Base-by-base conservation (phyloP, 2,888 invertebrate genomes). In the Drosophila mulleri region DNA sequence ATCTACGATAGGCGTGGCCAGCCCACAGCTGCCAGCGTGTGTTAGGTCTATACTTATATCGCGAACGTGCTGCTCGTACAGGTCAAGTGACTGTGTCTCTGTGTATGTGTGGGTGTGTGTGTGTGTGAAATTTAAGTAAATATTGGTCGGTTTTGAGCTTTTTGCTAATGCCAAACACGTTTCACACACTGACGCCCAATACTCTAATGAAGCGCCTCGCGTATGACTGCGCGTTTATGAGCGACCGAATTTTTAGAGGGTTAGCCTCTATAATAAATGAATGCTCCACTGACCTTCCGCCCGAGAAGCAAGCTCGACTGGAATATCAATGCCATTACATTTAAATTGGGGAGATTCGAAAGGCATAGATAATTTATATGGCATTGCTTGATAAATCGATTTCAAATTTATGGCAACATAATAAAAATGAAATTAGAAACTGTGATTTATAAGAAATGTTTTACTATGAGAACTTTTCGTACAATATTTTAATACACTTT, bases 111-210 rank as follows among this genome's bases (percentile, higher is more conserved):
- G 66, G 45, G 20, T 54, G 29, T 41, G 32, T 56, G 29, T 60
- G 66, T 48, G 61, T 54, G 67, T 48, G 69, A 57, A 75, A 70
- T 72, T 79, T 67, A 80, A 79, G 80, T 76, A 79, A 82, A 82
- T 80, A 82, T 88, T 77, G 72, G 74, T 66, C 72, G 74, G 72
- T 84, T 83, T 73, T 66, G 53, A 72, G 62, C 60, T 45, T 41
- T 54, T 70, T 76, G 41, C 61, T 54, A 56, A 84, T 86, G 68
- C 84, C 67, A 68, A 67, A 75, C 84, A 84, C 88, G 84, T 83
- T 65, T 60, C 75, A 45, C 52, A 47, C 37, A 60, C 42, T 59
- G 64, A 52, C 63, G 44, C 64, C 58, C 65, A 67, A 63, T 39
- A 37, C 68, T 67, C 73, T 88, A 83, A 83, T 87, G 83, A 87